These are phyloP conservation scores for Hofmannophila pseudospretella DNA, from an alignment of 2,888 invertebrate genomes.

Conservation along the genomic window DNA sequence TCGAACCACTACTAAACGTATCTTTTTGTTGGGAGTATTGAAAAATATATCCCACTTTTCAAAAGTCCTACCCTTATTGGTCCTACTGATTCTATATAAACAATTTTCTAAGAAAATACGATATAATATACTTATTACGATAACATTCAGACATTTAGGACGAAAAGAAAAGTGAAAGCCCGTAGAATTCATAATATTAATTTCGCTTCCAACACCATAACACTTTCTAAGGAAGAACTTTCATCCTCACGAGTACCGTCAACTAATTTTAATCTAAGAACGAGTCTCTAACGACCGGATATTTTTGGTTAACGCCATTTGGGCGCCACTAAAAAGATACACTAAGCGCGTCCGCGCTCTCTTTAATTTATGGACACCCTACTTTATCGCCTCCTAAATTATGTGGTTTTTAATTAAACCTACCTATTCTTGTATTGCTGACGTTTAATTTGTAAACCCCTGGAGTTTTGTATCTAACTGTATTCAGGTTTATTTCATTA, in stretches of 20 bases:
- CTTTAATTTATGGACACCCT: constrained; percentile 59
- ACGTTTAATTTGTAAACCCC: constrained; percentile 8
- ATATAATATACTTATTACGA: too few species aligned
- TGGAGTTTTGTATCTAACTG: background rate
- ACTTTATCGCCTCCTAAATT: constrained; percentile 48
- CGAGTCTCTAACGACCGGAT: constrained; percentile 53
- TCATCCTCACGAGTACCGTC: constrained; percentile 33
- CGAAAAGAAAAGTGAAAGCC: constrained; percentile 1
- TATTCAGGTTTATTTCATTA: background rate
- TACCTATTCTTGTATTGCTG: constrained; percentile 14
- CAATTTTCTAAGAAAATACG: too few species aligned
- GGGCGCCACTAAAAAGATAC: constrained; percentile 56
- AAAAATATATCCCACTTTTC: too few species aligned
- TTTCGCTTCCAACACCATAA: background rate
- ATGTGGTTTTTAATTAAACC: constrained; percentile 40
- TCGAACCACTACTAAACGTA: too few species aligned
- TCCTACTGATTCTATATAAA: too few species aligned
- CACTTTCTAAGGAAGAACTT: constrained; percentile 31
- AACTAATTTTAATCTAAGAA: constrained; percentile 61
- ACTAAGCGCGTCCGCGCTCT: constrained; percentile 40
- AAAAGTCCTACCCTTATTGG: too few species aligned
- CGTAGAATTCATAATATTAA: background rate
- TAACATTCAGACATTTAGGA: background rate
- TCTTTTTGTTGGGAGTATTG: too few species aligned
- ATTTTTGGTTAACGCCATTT: constrained; percentile 62